These are phyloP conservation scores for Melanotus villosus DNA, from an alignment of 2,888 invertebrate species.

Conservation along the genomic window DNA sequence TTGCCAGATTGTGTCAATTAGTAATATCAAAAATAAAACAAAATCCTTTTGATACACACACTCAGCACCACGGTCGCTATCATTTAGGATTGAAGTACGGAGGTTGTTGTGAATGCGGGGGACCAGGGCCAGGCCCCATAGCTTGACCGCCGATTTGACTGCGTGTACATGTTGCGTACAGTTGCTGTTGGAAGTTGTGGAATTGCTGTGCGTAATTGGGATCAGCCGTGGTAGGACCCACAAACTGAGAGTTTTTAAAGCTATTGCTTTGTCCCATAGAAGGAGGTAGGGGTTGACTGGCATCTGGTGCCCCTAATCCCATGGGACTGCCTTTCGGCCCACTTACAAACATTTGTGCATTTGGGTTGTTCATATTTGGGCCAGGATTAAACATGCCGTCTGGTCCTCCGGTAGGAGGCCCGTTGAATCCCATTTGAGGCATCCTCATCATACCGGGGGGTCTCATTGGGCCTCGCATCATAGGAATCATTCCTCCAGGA, in stretches of 20 bases:
- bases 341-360: slow-evolving; percentile 73
- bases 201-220: slow-evolving; percentile 96
- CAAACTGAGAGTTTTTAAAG: slow-evolving; percentile 85
- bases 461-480: slow-evolving; percentile 67
- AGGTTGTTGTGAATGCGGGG: slow-evolving; percentile 67
- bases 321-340: slow-evolving; percentile 73
- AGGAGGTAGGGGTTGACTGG: slow-evolving; percentile 83
- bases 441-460: slow-evolving; percentile 67
- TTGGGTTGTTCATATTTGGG: slow-evolving; percentile 67
- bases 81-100: slow-evolving; percentile 68
- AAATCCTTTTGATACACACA: slow-evolving; percentile 65
- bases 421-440: slow-evolving; percentile 66
- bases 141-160: slow-evolving; percentile 71
- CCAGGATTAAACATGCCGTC: slow-evolving; percentile 65
- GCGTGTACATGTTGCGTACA: slow-evolving; percentile 89
- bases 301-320: slow-evolving; percentile 73
- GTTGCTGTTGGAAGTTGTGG: slow-evolving; percentile 95
- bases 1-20: slow-evolving; percentile 67
- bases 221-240: slow-evolving; percentile 88
- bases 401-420: slow-evolving; percentile 63
- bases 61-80: slow-evolving; percentile 66
- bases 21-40: slow-evolving; percentile 69
- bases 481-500: slow-evolving; percentile 67
- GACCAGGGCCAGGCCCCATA: slow-evolving; percentile 69
- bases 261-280: slow-evolving; percentile 82